Percentiles rank a stretch among this genome's conserved stretches.
phyloP scores from a whole-genome alignment of 2,113 vertebrate genomes.

The Apus apus region DNA sequence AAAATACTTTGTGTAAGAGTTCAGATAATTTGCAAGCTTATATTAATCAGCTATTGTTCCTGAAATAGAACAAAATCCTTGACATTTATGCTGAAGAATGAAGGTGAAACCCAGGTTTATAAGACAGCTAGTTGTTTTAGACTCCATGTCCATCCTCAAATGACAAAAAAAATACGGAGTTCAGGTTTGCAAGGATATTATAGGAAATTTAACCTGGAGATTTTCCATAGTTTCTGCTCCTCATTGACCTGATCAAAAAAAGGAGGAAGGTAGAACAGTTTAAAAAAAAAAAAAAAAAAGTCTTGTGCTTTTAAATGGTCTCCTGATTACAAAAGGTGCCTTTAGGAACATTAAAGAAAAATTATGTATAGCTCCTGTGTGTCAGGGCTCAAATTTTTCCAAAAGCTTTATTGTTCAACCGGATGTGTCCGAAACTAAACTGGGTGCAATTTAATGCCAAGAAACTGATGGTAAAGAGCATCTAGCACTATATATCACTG shows the following conservation, averaged over 20 bases:
- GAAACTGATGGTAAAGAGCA: slow-evolving; percentile 44
- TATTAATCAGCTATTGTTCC: not conserved
- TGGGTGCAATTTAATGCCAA: slow-evolving; percentile 1
- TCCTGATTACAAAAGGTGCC: slow-evolving; percentile 28
- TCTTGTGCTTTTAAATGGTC: slow-evolving; percentile 14
- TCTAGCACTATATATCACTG: slow-evolving; percentile 19
- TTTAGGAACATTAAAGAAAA: slow-evolving; percentile 39
- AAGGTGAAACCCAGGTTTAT: not conserved
- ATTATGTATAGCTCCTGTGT: slow-evolving; percentile 47
- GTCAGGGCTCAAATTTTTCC: slow-evolving; percentile 42
- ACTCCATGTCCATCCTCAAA: not conserved
- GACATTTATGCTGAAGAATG: not conserved
- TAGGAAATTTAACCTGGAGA: not conserved
- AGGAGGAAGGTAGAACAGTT: not conserved
- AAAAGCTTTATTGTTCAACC: slow-evolving; percentile 25
- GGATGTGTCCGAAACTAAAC: slow-evolving; percentile 29
- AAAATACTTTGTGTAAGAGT: not conserved
- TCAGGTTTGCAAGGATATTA: not conserved
- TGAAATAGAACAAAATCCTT: not conserved
- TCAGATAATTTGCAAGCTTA: not conserved
- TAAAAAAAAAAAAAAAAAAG: not conserved
- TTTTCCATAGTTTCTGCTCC: not conserved
- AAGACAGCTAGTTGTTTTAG: not conserved
- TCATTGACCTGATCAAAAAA: not conserved
- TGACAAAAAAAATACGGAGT: not conserved